These are phyloP conservation scores for Philaethria dido DNA, from an alignment of 2,888 invertebrate genomes.

Conservation along the genomic window DNA sequence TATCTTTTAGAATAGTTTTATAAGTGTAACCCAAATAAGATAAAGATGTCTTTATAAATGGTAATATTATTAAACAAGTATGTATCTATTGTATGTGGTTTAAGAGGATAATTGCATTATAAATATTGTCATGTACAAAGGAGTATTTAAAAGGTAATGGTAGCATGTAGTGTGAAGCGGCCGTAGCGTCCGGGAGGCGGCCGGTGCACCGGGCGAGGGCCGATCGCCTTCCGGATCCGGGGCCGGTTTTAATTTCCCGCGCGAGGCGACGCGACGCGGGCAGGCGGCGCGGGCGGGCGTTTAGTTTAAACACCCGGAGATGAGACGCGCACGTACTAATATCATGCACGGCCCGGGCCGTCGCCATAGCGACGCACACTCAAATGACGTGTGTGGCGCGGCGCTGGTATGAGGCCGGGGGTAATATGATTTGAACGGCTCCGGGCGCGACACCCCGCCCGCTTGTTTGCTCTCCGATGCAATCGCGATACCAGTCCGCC, in stretches of 20 bases:
- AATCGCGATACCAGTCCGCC: slow-evolving; percentile 78
- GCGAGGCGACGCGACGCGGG: slow-evolving; percentile 58
- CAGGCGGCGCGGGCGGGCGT: slow-evolving; percentile 60
- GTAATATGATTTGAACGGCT: slow-evolving; percentile 83
- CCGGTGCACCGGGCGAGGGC: slow-evolving; percentile 53
- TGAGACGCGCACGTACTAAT: slow-evolving; percentile 81
- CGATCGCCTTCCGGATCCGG: slow-evolving; percentile 73
- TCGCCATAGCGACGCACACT: slow-evolving; percentile 87
- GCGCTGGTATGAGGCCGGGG: slow-evolving; percentile 75
- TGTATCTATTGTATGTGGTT: too few species aligned
- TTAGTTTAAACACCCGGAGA: slow-evolving; percentile 82
- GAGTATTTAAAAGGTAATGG: slow-evolving; percentile 25
- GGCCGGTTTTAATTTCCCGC: slow-evolving; percentile 81
- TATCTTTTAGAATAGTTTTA: background rate
- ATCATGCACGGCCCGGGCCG: slow-evolving; percentile 85
- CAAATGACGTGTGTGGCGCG: slow-evolving; percentile 86
- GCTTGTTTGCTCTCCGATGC: slow-evolving; percentile 84
- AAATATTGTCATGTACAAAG: background rate
- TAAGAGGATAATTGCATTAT: background rate
- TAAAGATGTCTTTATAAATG: too few species aligned
- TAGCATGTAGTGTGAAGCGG: slow-evolving; percentile 15
- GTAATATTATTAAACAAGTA: too few species aligned
- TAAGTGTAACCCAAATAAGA: background rate
- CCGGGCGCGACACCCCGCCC: slow-evolving; percentile 75
- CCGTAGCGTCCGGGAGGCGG: slow-evolving; percentile 10